Evolutionary conservation across 2,113 vertebrate species (phyloP), one percentile per base, ranked within the genome.

Genomic region (Rhinoderma darwinii): DNA sequence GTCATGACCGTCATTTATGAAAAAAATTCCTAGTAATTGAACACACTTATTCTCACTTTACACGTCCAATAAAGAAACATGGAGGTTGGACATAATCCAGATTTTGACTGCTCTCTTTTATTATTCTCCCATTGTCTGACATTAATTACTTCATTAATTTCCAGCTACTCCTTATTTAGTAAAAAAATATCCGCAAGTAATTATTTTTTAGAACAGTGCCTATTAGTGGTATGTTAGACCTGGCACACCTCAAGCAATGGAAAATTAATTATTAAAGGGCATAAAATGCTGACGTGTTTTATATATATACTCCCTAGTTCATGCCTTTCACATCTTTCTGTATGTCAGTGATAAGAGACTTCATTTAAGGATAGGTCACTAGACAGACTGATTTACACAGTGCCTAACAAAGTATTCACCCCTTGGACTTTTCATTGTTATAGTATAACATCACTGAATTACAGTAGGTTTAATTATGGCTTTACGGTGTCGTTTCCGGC

Each of bases 91-190:
- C 15, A 8, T 18, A 10, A 63, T 66, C 80, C 80, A 82, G 8
- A 20, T 44, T 39, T 4, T 35, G 9, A 47, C 43, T 35, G 32
- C 37, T 72, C 10, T 10, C 17, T 51, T 70, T 70, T 44, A 32
- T 63, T 61, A 66, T 72, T 30, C 61, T 84, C 50, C 82, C 74
- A 74, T 84, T 84, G 70, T 61, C 70, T 73, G 37, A 27, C 20
- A 84, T 84, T n/a, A 80, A 84, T 84, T n/a, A 80, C 77, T 59
- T 43, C 43, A 41, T 61, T 59, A n/a, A 56, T 74, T 75, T 74
- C 37, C 25, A 73, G 66, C 83, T 56, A 75, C 72, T 59, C 51
- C 35, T 61, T 83, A 75, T 61, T 76, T 56, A 54, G 68, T 20
- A 84, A 84, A 75, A 59, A 35, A n/a, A 59, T 75, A 41, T 50